These are phyloP conservation scores for Macrobrachium nipponense DNA, from an alignment of 1,140 invertebrate genomes.

Conservation along the genomic window DNA sequence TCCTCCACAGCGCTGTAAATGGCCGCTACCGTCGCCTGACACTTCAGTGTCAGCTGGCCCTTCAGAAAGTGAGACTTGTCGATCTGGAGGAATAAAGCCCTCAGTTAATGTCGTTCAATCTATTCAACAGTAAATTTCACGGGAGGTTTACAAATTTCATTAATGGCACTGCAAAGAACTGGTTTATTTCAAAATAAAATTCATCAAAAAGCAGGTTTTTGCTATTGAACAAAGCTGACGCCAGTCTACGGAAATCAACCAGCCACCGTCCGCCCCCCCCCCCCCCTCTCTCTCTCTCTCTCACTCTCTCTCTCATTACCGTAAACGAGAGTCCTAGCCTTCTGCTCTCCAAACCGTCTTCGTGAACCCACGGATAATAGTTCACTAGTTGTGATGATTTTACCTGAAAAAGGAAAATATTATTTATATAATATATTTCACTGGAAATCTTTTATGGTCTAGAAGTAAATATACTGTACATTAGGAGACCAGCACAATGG, in stretches of 20 bases:
- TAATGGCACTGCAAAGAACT: too few relatives aligned
- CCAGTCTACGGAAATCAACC: too few relatives aligned
- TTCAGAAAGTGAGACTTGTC: constrained; percentile 40
- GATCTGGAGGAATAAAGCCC: constrained; percentile 16
- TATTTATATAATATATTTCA: too few relatives aligned
- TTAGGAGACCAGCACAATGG: background rate
- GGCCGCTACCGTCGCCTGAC: constrained; percentile 35
- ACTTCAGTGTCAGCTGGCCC: constrained; percentile 45
- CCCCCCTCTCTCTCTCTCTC: too few relatives aligned
- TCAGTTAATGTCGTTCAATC: background rate
- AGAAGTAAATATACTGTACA: background rate
- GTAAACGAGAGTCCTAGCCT: constrained; percentile 33
- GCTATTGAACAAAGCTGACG: too few relatives aligned
- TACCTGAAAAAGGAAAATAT: background rate
- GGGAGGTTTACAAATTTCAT: too few relatives aligned
- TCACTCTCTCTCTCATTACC: background rate
- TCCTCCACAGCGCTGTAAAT: constrained; percentile 37
- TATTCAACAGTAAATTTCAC: background rate
- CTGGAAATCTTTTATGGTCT: too few relatives aligned
- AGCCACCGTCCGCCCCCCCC: too few relatives aligned
- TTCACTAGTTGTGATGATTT: background rate
- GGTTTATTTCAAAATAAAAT: too few relatives aligned
- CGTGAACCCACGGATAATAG: constrained; percentile 26
- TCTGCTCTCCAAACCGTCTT: constrained; percentile 24
- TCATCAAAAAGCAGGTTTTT: too few relatives aligned